phyloP scores from a whole-genome alignment of 2,797 vertebrate species.

The Rhinophrynus dorsalis region DNA sequence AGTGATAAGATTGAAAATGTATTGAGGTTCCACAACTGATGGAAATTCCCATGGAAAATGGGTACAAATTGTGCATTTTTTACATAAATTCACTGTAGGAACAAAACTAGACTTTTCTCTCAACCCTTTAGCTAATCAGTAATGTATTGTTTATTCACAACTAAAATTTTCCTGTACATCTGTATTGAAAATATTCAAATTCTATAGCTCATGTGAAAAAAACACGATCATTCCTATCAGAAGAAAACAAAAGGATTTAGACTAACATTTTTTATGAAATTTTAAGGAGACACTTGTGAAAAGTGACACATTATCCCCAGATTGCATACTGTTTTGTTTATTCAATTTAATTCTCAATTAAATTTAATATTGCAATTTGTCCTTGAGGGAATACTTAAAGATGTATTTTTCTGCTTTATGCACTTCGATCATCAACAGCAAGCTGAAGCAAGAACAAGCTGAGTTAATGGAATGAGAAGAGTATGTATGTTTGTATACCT shows the following conservation, averaged over 20 bases:
- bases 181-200: too few relatives aligned
- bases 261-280: conserved; percentile 6
- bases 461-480: conserved; percentile 34
- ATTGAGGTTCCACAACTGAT: too few relatives aligned
- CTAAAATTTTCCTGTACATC: too few relatives aligned
- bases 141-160: too few relatives aligned
- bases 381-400: conserved; percentile 37
- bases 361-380: conserved; percentile 34
- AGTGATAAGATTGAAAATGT: too few relatives aligned
- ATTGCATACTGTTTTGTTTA: conserved; percentile 31
- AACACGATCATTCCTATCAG: background rate
- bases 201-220: too few relatives aligned
- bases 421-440: conserved; percentile 27
- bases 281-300: conserved; percentile 15
- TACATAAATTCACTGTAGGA: too few relatives aligned
- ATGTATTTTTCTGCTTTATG: conserved; percentile 35
- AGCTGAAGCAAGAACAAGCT: conserved; percentile 14
- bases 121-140: too few relatives aligned
- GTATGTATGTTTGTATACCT: background rate
- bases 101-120: too few relatives aligned
- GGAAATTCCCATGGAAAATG: too few relatives aligned
- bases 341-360: conserved; percentile 41
- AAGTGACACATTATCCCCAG: conserved; percentile 16
- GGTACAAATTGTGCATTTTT: too few relatives aligned
- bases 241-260: conserved; percentile 21